phyloP scores from a whole-genome alignment of 1,140 invertebrate genomes.

The Pogonognathellus flavescens region DNA sequence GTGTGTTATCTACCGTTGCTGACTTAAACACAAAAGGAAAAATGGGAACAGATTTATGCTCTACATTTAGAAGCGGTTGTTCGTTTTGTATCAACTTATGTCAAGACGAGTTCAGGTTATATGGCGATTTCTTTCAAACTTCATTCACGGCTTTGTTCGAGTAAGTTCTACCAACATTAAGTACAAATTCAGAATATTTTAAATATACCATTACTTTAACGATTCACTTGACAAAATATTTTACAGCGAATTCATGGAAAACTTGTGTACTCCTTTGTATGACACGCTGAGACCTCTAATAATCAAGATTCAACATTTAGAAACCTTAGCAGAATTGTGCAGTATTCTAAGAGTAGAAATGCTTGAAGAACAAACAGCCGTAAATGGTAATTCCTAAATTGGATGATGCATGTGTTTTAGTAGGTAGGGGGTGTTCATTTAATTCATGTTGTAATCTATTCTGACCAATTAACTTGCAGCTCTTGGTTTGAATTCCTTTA shows the following conservation, averaged over 20 bases:
- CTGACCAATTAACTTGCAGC: constrained; percentile 67
- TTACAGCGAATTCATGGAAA: constrained; percentile 78
- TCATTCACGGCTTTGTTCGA: constrained; percentile 69
- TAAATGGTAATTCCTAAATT: constrained; percentile 77
- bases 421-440: not conserved
- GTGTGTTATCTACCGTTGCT: constrained; percentile 82
- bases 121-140: constrained; percentile 87
- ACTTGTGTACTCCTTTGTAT: constrained; percentile 90
- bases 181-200: not conserved
- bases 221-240: constrained; percentile 32
- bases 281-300: constrained; percentile 94
- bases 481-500: constrained; percentile 84
- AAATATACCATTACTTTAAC: not conserved
- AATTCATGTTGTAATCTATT: not conserved
- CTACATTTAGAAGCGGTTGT: constrained; percentile 87
- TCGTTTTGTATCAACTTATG: constrained; percentile 90
- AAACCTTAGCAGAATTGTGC: constrained; percentile 96
- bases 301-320: constrained; percentile 97
- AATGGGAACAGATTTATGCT: constrained; percentile 84
- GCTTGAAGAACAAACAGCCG: constrained; percentile 92
- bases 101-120: constrained; percentile 91
- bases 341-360: constrained; percentile 94
- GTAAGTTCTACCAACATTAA: constrained; percentile 52
- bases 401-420: constrained; percentile 4
- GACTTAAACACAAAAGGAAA: constrained; percentile 76